Evolutionary conservation across 2,113 vertebrate species (phyloP).

Genomic region (Pseudolaguvia tuberculata): DNA sequence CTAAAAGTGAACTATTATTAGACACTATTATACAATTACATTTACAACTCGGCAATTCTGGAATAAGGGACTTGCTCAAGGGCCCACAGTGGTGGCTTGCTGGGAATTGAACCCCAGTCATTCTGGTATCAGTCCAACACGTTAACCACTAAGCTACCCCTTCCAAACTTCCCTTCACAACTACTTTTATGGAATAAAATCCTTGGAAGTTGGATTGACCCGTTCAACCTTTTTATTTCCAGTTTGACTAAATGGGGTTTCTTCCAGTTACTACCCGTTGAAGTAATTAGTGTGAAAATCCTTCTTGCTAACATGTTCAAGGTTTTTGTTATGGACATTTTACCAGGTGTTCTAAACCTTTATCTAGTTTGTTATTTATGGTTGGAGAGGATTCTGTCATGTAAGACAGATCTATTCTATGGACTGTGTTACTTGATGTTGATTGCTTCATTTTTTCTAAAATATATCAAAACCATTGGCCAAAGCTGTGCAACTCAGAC

Average conservation of each 20-base stretch:
- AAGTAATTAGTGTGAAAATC: neutral
- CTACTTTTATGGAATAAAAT: no score
- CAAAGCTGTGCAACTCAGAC: neutral
- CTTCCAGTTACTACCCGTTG: neutral
- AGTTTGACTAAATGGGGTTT: neutral
- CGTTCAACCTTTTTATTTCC: neutral
- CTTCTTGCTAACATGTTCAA: neutral
- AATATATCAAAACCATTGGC: neutral
- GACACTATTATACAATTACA: neutral
- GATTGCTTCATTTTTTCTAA: neutral
- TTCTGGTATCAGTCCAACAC: no score
- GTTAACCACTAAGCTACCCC: no score
- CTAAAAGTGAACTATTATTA: neutral
- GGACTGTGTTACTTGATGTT: conserved; percentile 13
- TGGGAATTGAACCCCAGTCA: neutral
- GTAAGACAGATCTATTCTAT: neutral
- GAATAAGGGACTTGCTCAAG: no score
- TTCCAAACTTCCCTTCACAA: no score
- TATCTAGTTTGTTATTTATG: neutral
- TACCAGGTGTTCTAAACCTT: neutral
- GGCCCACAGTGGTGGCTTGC: no score
- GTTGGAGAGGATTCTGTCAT: neutral
- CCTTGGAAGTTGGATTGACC: neutral
- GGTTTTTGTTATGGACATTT: neutral
- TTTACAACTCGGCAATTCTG: no score